A percentile compares a stretch with the other conserved stretches of the same genome.
These are phyloP conservation scores for Bufo bufo DNA, from an alignment of 2,113 vertebrate species.

Conservation along the genomic window DNA sequence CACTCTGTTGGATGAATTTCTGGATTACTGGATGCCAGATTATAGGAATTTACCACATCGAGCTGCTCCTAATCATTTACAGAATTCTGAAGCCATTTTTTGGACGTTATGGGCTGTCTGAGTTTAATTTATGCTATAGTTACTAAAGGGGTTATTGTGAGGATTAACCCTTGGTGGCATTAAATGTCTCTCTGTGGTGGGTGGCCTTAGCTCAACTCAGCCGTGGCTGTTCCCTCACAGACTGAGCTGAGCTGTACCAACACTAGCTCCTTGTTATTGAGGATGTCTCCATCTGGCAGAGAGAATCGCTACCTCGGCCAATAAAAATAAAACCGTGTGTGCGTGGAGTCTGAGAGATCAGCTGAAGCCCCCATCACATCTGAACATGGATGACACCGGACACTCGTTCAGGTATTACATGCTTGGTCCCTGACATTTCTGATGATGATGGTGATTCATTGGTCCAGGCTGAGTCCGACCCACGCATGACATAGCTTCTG, in stretches of 20 bases:
- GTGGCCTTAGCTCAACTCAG: constrained; percentile 24
- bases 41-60: background rate
- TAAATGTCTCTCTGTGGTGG: background rate
- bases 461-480: background rate
- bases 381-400: background rate
- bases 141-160: background rate
- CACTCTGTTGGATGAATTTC: background rate
- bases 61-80: too few species aligned
- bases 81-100: background rate
- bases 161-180: background rate
- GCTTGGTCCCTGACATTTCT: background rate
- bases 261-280: constrained; percentile 4
- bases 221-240: background rate
- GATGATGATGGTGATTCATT: background rate
- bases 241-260: background rate
- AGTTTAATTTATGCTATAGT: background rate
- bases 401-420: background rate
- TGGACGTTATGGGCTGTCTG: background rate
- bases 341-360: background rate
- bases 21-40: background rate
- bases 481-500: too few species aligned
- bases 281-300: background rate
- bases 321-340: background rate
- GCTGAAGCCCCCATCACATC: background rate
- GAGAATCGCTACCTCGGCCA: background rate